phyloP scores from a whole-genome alignment of 2,113 vertebrate genomes.

The Muntiacus reevesi region DNA sequence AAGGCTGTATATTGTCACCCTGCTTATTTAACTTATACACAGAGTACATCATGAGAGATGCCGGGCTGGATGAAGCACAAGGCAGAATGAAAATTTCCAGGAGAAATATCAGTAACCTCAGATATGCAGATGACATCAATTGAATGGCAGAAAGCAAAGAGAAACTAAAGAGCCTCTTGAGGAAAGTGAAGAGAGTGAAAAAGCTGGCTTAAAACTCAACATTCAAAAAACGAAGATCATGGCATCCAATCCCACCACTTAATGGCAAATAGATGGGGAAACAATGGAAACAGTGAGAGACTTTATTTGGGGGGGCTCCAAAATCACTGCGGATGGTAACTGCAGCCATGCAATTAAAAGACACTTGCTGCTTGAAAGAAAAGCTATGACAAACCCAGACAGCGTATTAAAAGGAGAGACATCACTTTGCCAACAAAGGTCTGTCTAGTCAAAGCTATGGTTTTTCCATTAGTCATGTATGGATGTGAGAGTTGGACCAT shows the following conservation, averaged over 20 bases:
- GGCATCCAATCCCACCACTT: neutral
- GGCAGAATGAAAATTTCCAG: neutral
- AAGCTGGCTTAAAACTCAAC: neutral
- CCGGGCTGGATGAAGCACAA: neutral
- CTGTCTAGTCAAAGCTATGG: neutral
- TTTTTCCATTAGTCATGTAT: neutral
- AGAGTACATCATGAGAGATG: neutral
- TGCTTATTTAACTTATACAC: neutral
- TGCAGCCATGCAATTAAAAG: neutral
- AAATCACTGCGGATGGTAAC: neutral
- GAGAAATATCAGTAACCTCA: neutral
- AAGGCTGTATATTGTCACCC: neutral
- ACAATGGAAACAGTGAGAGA: neutral
- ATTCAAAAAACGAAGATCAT: neutral
- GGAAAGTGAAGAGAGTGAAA: neutral
- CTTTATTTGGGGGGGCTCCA: neutral
- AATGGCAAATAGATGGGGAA: neutral
- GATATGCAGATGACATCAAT: neutral
- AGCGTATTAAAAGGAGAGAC: neutral
- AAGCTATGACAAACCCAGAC: neutral
- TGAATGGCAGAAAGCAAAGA: neutral
- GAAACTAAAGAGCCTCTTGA: neutral
- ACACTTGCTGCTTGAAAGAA: neutral
- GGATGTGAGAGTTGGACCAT: neutral
- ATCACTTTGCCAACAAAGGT: neutral